Percentiles rank a stretch among this genome's conserved stretches.
Evolutionary conservation across 64 coral and sea anemone genomes (phyloP).

Genomic region (Montipora sp.): DNA sequence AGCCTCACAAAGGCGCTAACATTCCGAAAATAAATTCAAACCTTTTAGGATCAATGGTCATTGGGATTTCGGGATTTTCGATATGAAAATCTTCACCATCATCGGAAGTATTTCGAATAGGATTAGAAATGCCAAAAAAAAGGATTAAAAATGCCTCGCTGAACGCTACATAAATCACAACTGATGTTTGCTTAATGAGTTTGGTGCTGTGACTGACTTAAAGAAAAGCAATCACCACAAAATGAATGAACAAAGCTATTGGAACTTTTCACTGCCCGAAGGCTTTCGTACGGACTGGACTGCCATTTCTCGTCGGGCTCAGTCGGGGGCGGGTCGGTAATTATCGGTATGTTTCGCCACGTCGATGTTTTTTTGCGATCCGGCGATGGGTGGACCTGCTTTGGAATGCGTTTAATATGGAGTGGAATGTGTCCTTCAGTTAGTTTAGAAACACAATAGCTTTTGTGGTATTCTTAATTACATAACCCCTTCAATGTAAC

Average conservation of each 20-base stretch:
- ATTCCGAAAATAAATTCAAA: too few relatives aligned
- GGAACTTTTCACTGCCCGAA: not conserved
- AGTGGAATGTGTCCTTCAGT: not conserved
- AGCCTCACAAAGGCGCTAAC: too few relatives aligned
- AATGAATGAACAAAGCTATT: not conserved
- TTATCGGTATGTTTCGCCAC: conserved; percentile 13
- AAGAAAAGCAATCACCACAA: not conserved
- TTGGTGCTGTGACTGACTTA: too few relatives aligned
- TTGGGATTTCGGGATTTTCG: too few relatives aligned
- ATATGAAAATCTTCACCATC: too few relatives aligned
- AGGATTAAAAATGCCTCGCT: too few relatives aligned
- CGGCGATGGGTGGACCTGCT: conserved; percentile 11
- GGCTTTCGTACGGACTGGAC: not conserved
- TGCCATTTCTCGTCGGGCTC: conserved; percentile 9
- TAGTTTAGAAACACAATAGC: not conserved
- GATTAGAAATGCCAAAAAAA: too few relatives aligned
- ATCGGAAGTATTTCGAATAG: too few relatives aligned
- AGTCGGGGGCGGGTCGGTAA: conserved; percentile 24
- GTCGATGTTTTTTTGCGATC: conserved; percentile 24
- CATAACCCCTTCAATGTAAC: not conserved
- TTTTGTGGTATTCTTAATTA: not conserved
- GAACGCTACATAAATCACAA: too few relatives aligned
- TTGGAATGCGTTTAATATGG: conserved; percentile 8
- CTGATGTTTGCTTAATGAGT: too few relatives aligned
- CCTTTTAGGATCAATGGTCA: too few relatives aligned